Base-by-base conservation (phyloP, 2,113 vertebrate species). In the Phylloscopus whistleri region DNA sequence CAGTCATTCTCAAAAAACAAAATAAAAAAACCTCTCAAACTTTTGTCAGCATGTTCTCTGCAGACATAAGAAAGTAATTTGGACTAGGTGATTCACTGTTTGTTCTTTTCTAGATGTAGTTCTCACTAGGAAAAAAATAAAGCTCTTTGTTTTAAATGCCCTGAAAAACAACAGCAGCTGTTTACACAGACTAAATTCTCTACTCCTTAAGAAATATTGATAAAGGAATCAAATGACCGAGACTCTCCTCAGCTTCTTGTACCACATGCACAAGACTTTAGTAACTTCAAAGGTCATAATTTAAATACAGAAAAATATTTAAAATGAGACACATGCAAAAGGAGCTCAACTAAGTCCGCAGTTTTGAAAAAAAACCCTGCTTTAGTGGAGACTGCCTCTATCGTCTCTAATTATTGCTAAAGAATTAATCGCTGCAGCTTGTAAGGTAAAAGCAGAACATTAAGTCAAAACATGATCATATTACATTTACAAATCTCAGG, bases 11-110 rank as follows among this genome's bases (percentile, higher is more conserved):
- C 22, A 68, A 75, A 77, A 90, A 79, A 76, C 27, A 30, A 30
- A 74, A 27, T 13, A 18, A 35, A 72, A 41, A 24, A 58, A 8
- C 1, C 15, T 19, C 30, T 18, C 8, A 48, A 62, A 51, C 31
- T 35, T 95, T 88, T 90, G 35, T 76, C 72, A 85, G 27, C 9
- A 5, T 63, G 18, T 80, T 86, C 87, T 80, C 63, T 89, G 63
- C 11, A 73, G 70, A 56, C 62, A 84, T 85, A 85, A 87, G 67
- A 86, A 94, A 96, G 72, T 87, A 77, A 91, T 94, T 90, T 91
- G 84, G 31, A 81, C 56, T 84, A 76, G 58, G 77, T 90, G 75
- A 87, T 66, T 81, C 76, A 93, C 15, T 84, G 53, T 82, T 94
- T 84, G 78, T 23, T 95, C 14, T 55, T 53, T 88, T 80, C 86